phyloP scores from a whole-genome alignment of 2,797 vertebrate genomes.

The Phaenicophaeus curvirostris region DNA sequence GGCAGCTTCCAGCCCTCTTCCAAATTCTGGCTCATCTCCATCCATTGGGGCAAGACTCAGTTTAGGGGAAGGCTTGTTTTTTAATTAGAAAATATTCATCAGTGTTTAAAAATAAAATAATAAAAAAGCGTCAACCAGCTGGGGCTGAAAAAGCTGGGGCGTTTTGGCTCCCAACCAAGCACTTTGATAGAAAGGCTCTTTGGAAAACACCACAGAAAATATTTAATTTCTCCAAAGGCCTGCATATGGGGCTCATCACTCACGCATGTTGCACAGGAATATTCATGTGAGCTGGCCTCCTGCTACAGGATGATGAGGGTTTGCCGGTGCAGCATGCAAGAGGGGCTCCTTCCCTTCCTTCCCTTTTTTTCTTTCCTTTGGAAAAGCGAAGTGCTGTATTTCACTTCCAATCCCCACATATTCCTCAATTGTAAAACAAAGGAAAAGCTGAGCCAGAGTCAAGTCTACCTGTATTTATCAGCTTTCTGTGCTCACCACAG shows the following conservation, averaged over 20 bases:
- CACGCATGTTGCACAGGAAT: conserved; percentile 45
- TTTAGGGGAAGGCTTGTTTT: conserved; percentile 8
- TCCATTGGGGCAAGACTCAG: background rate
- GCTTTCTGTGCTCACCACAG: background rate
- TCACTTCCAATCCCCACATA: background rate
- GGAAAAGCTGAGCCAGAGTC: conserved; percentile 4
- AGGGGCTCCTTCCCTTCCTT: background rate
- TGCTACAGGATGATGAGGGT: conserved; percentile 53
- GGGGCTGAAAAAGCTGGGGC: conserved; percentile 29
- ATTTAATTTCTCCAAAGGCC: conserved; percentile 67
- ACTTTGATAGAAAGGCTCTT: conserved; percentile 67
- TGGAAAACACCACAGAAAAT: conserved; percentile 54
- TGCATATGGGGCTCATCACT: conserved; percentile 71
- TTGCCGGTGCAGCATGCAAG: background rate
- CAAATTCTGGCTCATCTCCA: conserved; percentile 26
- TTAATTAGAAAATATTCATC: conserved; percentile 66
- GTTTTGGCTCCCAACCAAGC: conserved; percentile 48
- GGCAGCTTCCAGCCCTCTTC: background rate
- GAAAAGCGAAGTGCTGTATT: background rate
- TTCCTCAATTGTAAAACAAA: conserved; percentile 35
- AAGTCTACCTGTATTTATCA: background rate
- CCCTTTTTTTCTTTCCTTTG: background rate
- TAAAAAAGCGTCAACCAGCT: conserved; percentile 57
- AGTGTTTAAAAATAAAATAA: conserved; percentile 41
- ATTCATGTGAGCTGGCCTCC: conserved; percentile 64